Base-by-base conservation (phyloP, 2,113 vertebrate species). In the Antechinus flavipes region DNA sequence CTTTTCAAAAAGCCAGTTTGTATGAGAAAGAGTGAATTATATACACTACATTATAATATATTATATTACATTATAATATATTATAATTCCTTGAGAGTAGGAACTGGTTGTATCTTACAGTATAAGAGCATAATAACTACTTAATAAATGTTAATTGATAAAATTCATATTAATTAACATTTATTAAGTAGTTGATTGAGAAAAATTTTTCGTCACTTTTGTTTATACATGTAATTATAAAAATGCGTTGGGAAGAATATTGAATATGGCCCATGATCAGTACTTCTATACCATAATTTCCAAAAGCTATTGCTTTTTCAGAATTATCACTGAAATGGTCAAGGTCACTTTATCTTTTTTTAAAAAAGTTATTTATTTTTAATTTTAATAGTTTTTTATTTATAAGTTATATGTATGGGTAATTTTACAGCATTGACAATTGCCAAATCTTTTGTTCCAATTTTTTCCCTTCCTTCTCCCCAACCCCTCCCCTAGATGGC, bases 61-160 rank as follows among this genome's bases (percentile, higher is more conserved):
- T n/a, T n/a, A n/a, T n/a, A n/a, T n/a, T n/a, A n/a, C 50, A 50
- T 50, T 50, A 50, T 50, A 50, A 50, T 52, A 52, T 52, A 52
- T 52, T 52, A 52, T 19, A 42, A n/a, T 84, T 84, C n/a, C 16
- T n/a, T 84, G 35, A 42, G 68, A 42, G n/a, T 42, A 84, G n/a
- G 35, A 84, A 84, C n/a, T 42, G 58, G 0, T 68, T 68, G 27
- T 3, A 68, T 84, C 35, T 84, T 42, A 42, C n/a, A 50, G 0
- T 90, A 25, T 90, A 35, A 46, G 47, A 11, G 84, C 3, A 95
- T 22, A 91, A 16, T 9, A 95, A 19, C 0, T 14, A 24, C 8
- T 94, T 93, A 76, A 92, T 94, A 11, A 91, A 26, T 90, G 94
- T 23, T 58, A 91, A 9, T 53, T 94, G 49, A 93, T 46, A 52